phyloP scores from a whole-genome alignment of 2,888 invertebrate genomes.

The Hypolimnas misippus region DNA sequence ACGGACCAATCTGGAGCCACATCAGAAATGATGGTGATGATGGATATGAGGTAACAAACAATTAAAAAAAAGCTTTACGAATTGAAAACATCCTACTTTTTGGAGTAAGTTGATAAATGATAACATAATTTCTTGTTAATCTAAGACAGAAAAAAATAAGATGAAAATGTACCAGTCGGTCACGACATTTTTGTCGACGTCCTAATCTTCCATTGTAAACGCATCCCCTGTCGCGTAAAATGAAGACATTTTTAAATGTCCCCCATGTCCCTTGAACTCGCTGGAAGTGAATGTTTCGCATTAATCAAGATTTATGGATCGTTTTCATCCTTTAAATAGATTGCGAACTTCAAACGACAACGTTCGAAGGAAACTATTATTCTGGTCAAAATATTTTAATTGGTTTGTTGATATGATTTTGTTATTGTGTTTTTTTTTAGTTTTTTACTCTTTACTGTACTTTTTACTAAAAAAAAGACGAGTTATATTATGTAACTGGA shows the following conservation, averaged over 20 bases:
- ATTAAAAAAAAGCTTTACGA: no score
- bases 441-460: no score
- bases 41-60: no score
- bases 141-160: no score
- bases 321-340: slow-evolving; percentile 52
- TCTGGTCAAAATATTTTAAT: slow-evolving; percentile 27
- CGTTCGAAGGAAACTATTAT: slow-evolving; percentile 32
- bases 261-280: slow-evolving; percentile 49
- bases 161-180: no score
- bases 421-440: neutral
- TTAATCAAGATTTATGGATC: slow-evolving; percentile 68
- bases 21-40: no score
- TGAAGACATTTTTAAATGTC: slow-evolving; percentile 70
- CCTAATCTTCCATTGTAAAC: neutral
- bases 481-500: no score
- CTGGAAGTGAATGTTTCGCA: slow-evolving; percentile 64
- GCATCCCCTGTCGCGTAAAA: slow-evolving; percentile 46
- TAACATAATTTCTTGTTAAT: no score
- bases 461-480: no score
- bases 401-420: neutral
- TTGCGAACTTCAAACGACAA: slow-evolving; percentile 44
- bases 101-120: no score
- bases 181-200: slow-evolving; percentile 5
- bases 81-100: no score
- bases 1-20: no score